These are phyloP conservation scores for Chamaea fasciata DNA, from an alignment of 2,113 vertebrate species.

Conservation along the genomic window DNA sequence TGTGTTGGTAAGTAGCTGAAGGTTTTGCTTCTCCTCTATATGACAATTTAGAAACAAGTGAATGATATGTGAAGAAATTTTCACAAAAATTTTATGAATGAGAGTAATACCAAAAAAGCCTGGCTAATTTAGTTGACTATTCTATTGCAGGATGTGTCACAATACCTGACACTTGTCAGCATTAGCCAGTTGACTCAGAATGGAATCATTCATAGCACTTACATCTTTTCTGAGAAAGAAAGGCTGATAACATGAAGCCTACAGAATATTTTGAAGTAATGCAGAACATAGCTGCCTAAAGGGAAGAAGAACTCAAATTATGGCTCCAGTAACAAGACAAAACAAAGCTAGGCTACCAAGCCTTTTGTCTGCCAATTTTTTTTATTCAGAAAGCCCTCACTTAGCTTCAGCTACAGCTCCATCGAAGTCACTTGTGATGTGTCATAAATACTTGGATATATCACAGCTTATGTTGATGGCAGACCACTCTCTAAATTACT, in stretches of 20 bases:
- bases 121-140: not conserved
- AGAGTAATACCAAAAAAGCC: not conserved
- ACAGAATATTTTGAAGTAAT: not conserved
- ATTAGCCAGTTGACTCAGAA: conserved; percentile 26
- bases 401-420: not conserved
- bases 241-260: not conserved
- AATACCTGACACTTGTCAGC: not conserved
- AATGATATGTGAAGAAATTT: not conserved
- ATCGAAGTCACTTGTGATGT: not conserved
- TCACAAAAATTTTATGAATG: conserved; percentile 11
- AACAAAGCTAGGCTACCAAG: not conserved
- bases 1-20: not conserved
- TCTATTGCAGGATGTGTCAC: not conserved
- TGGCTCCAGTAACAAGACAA: not conserved
- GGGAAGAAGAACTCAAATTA: not conserved
- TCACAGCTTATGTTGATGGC: not conserved
- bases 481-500: not conserved
- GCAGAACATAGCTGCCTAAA: not conserved
- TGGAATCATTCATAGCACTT: not conserved
- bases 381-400: not conserved
- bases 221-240: not conserved
- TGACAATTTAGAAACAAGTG: not conserved
- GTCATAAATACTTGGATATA: not conserved
- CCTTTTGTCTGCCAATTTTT: not conserved
- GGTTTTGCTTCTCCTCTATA: not conserved